Base-by-base conservation (phyloP, 2,113 vertebrate genomes). In the Microcebus jonahi region DNA sequence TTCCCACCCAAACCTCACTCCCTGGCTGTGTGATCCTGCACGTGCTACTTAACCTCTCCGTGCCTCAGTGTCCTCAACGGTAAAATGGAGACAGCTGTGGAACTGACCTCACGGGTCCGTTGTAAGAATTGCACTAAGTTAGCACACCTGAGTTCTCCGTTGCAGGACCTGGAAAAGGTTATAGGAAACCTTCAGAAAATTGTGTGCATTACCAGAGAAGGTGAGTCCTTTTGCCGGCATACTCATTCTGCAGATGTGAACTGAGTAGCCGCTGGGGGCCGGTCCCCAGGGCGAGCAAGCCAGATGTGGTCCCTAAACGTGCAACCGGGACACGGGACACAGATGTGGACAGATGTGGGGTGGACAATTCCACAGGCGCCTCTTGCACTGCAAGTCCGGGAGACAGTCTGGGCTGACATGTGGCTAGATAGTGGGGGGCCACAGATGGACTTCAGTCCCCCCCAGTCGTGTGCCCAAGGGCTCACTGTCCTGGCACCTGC, bases 121-220 rank as follows among this genome's bases (percentile, higher is more conserved):
- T 31, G 11, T 53, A 82, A 81, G 21, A 67, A 39, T n/a, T 13
- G 11, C 10, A 4, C 2, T 3, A 3, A 57, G 31, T 71, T 18
- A 14, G 20, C 20, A 25, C 5, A 0, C 2, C 0, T 17, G 67
- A 50, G 50, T 0, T 1, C 11, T 11, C 48, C 7, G 13, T 29
- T 15, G 12, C 4, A 11, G n/a, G 17, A 31, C 31, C 88, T 79
- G 34, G 63, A 70, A 63, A 55, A 57, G 3, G 15, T 55, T 18
- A 55, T 18, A 31, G 79, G n/a, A 82, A 9, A 8, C 21, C 31
- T 59, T 88, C 10, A 4, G 53, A 61, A 83, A 59, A 23, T 5
- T 4, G 2, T 23, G 18, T 11, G 70, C 45, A 23, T 70, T 31
- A 14, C 29, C 34, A 45, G 7, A 31, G 70, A 42, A 82, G 21